These are phyloP conservation scores for Alsophila aescularia DNA, from an alignment of 2,888 invertebrate genomes.

Conservation along the genomic window DNA sequence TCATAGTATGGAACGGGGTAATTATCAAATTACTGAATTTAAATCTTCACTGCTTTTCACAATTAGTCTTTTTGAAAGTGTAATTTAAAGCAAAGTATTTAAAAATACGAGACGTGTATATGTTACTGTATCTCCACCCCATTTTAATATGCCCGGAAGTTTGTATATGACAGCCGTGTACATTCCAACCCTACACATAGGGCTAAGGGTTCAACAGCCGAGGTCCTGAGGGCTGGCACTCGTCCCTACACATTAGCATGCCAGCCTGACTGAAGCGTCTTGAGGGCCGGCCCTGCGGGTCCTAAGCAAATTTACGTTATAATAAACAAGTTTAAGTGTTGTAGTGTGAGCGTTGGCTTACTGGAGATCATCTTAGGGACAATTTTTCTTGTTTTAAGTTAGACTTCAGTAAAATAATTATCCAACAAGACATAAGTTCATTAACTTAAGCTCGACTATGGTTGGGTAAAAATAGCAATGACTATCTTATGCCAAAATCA, in stretches of 20 bases:
- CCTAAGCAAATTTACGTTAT: constrained; percentile 26
- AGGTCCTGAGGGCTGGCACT: constrained; percentile 8
- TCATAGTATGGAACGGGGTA: no score
- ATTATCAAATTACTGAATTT: no score
- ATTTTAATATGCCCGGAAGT: constrained; percentile 11
- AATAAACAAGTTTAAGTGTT: constrained; percentile 19
- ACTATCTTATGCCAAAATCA: no score
- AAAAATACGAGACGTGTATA: neutral
- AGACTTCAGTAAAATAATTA: no score
- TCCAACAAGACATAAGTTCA: no score
- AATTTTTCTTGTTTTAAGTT: no score
- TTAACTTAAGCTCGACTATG: no score
- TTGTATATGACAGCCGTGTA: constrained; percentile 25
- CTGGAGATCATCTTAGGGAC: neutral
- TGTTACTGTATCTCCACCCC: neutral
- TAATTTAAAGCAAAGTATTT: no score
- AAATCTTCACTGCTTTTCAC: no score
- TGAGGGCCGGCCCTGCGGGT: constrained; percentile 3
- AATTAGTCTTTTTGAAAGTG: no score
- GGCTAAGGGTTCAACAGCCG: constrained; percentile 16
- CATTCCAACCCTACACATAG: constrained; percentile 9
- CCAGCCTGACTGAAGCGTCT: constrained; percentile 14
- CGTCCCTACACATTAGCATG: constrained; percentile 28
- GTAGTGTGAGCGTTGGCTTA: neutral
- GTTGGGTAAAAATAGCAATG: no score